A percentile compares a stretch with the other conserved stretches of the same genome.
phyloP scores from a whole-genome alignment of 2,888 invertebrate species.

The Hipparchia semele region DNA sequence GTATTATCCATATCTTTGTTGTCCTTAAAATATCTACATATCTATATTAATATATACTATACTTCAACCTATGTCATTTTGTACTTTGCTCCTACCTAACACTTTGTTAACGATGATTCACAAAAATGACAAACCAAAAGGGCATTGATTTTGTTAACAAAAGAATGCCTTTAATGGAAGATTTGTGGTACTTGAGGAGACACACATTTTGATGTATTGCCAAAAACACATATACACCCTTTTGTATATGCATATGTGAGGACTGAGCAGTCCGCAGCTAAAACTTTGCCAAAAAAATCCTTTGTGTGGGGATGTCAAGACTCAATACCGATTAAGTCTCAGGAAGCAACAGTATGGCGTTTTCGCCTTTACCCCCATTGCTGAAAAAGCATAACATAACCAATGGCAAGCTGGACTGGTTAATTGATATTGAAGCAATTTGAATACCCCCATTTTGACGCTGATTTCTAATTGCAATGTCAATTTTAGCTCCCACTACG shows the following conservation, averaged over 20 bases:
- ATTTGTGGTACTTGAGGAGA: not conserved
- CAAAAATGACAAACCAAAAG: constrained; percentile 35
- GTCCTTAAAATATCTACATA: constrained; percentile 27
- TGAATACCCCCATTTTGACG: too few relatives aligned
- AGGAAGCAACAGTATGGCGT: too few relatives aligned
- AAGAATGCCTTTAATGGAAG: constrained; percentile 24
- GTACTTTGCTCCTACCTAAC: constrained; percentile 43
- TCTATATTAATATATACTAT: constrained; percentile 9
- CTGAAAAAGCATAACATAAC: too few relatives aligned
- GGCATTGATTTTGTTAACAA: constrained; percentile 31
- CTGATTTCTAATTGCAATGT: too few relatives aligned
- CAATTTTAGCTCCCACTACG: too few relatives aligned
- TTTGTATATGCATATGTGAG: not conserved
- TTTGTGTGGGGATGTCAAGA: too few relatives aligned
- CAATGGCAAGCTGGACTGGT: too few relatives aligned
- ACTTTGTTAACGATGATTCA: constrained; percentile 49
- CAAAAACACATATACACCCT: not conserved
- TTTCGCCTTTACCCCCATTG: too few relatives aligned
- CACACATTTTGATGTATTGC: constrained; percentile 4
- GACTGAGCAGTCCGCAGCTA: not conserved
- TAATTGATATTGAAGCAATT: too few relatives aligned
- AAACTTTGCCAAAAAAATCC: not conserved
- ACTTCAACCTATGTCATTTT: constrained; percentile 23
- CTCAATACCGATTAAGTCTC: too few relatives aligned
- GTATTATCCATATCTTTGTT: constrained; percentile 38